Evolutionary conservation across 2,888 invertebrate species (phyloP).

Genomic region (Leptinotarsa tumamoca): DNA sequence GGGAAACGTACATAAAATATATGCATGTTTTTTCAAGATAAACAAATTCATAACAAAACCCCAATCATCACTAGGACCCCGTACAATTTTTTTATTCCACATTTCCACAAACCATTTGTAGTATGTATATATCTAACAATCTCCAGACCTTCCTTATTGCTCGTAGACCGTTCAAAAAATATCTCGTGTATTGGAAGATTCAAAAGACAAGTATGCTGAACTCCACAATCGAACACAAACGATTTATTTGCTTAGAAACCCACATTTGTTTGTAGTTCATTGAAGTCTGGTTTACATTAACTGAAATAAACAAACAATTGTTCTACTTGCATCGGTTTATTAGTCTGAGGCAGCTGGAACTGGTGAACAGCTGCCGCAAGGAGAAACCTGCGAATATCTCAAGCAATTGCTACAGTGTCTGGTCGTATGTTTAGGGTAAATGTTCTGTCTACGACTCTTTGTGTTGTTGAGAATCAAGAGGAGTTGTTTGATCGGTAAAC

Average conservation of each 20-base stretch:
- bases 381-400: conserved; percentile 4
- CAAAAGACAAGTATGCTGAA: conserved; percentile 23
- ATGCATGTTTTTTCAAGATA: neutral
- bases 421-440: neutral
- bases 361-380: conserved; percentile 23
- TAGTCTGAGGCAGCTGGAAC: conserved; percentile 8
- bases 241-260: conserved; percentile 30
- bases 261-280: conserved; percentile 40
- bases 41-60: neutral
- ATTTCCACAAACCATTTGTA: conserved; percentile 1
- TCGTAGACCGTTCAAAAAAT: conserved; percentile 21
- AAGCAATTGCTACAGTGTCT: conserved; percentile 1
- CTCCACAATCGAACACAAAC: conserved; percentile 16
- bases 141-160: conserved; percentile 21
- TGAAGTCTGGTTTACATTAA: conserved; percentile 37
- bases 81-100: conserved; percentile 20
- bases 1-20: neutral
- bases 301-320: conserved; percentile 38
- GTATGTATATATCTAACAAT: conserved; percentile 20
- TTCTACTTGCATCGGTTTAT: conserved; percentile 33
- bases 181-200: neutral
- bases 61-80: neutral
- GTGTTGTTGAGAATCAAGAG: no score
- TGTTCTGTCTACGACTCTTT: no score
- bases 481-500: no score